phyloP scores from a whole-genome alignment of 2,888 invertebrate genomes.

The Acutogordius australiensis region DNA sequence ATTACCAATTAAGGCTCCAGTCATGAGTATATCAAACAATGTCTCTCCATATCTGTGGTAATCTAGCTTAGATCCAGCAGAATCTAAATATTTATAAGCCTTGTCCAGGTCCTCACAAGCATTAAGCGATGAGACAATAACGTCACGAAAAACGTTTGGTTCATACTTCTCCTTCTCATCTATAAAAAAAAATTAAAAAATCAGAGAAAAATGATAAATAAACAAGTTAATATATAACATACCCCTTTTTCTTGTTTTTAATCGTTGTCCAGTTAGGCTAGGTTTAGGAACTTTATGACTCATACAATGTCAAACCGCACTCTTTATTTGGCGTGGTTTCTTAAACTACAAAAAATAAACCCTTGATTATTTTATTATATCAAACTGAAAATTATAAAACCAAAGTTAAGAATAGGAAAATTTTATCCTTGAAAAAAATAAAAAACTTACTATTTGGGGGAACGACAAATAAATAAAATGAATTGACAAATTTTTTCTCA shows the following conservation, averaged over 20 bases:
- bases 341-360: too few species aligned
- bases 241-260: conserved; percentile 7
- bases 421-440: too few species aligned
- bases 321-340: too few species aligned
- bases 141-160: conserved; percentile 88
- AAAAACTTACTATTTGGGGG: too few species aligned
- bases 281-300: conserved; percentile 6
- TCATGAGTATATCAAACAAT: conserved; percentile 84
- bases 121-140: conserved; percentile 66
- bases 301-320: background rate
- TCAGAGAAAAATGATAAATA: too few species aligned
- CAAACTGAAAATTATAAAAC: too few species aligned
- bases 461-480: too few species aligned
- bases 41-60: conserved; percentile 91
- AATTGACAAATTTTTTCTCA: too few species aligned
- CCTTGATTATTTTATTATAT: too few species aligned
- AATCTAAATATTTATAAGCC: conserved; percentile 72
- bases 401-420: too few species aligned
- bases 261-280: conserved; percentile 5
- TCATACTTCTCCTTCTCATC: conserved; percentile 99
- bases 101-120: conserved; percentile 60
- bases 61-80: conserved; percentile 74
- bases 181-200: conserved; percentile 22
- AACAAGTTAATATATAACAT: background rate
- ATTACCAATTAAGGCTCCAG: conserved; percentile 68